Conservation (phyloP, 2,888 invertebrate genomes). For the Platycheirus albimanus region DNA sequence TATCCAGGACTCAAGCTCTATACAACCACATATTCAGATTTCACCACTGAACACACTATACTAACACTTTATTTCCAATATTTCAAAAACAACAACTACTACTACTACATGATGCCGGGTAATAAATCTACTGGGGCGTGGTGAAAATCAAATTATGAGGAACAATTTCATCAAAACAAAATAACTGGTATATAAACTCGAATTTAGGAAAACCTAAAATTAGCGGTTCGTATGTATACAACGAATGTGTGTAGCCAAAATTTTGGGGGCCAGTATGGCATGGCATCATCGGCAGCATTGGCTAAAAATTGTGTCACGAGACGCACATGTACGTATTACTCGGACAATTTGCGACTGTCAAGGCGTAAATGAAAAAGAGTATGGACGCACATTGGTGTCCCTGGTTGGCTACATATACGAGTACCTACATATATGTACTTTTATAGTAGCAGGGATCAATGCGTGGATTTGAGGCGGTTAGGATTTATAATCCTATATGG, state of each 20-base stretch:
- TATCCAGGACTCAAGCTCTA: not conserved
- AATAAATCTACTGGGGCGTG: constrained; percentile 58
- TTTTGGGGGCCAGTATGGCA: not conserved
- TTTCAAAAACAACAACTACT: not conserved
- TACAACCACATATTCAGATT: not conserved
- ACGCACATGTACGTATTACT: constrained; percentile 39
- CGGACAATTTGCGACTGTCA: constrained; percentile 53
- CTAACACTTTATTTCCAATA: too few species aligned
- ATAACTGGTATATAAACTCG: constrained; percentile 66
- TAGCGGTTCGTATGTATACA: constrained; percentile 49
- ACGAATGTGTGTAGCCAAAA: constrained; percentile 23
- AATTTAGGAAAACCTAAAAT: constrained; percentile 54
- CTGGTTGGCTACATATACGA: not conserved
- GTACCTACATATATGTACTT: not conserved
- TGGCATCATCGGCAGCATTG: not conserved
- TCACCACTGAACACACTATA: too few species aligned
- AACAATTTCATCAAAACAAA: constrained; percentile 71
- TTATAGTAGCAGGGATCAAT: constrained; percentile 24
- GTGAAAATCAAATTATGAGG: constrained; percentile 66
- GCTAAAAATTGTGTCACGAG: constrained; percentile 47
- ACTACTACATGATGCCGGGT: not conserved
- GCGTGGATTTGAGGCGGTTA: constrained; percentile 20
- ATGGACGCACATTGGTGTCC: not conserved
- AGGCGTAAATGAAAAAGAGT: constrained; percentile 39
- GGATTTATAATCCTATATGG: constrained; percentile 18